phyloP scores from a whole-genome alignment of 2,113 vertebrate genomes.

The Anolis sagrei region DNA sequence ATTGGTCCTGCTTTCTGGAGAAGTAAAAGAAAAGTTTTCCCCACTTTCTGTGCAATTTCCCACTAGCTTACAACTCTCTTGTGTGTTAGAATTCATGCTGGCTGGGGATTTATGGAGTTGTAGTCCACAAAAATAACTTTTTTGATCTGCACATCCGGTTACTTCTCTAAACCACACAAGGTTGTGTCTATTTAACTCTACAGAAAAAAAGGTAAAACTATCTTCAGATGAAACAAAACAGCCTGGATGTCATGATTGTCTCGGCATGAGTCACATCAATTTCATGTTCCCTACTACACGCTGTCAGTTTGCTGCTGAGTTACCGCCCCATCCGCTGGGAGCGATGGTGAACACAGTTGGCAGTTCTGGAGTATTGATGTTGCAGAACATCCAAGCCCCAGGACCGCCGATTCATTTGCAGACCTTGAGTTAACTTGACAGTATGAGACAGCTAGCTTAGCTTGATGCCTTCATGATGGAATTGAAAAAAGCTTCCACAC shows the following conservation, averaged over 20 bases:
- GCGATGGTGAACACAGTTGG: conserved; percentile 30
- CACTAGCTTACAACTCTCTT: no score
- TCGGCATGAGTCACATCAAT: conserved; percentile 3
- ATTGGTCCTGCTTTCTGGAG: not conserved
- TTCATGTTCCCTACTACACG: not conserved
- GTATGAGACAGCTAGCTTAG: conserved; percentile 43
- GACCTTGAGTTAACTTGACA: conserved; percentile 32
- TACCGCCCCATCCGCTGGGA: not conserved
- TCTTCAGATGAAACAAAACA: not conserved
- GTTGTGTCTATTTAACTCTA: not conserved
- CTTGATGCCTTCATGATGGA: conserved; percentile 17
- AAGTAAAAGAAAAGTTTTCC: not conserved
- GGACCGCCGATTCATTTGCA: conserved; percentile 48
- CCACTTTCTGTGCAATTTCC: not conserved
- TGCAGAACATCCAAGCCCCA: not conserved
- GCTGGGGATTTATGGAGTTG: no score
- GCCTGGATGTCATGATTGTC: not conserved
- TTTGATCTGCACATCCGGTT: not conserved
- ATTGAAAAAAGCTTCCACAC: not conserved
- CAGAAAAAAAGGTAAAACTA: not conserved
- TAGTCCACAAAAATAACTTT: not conserved
- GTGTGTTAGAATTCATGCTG: no score
- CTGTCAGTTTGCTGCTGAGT: conserved; percentile 49
- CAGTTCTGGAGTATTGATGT: not conserved
- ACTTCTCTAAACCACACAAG: no score